Base-by-base conservation (phyloP, 2,113 vertebrate species). In the Phyllostomus hastatus region DNA sequence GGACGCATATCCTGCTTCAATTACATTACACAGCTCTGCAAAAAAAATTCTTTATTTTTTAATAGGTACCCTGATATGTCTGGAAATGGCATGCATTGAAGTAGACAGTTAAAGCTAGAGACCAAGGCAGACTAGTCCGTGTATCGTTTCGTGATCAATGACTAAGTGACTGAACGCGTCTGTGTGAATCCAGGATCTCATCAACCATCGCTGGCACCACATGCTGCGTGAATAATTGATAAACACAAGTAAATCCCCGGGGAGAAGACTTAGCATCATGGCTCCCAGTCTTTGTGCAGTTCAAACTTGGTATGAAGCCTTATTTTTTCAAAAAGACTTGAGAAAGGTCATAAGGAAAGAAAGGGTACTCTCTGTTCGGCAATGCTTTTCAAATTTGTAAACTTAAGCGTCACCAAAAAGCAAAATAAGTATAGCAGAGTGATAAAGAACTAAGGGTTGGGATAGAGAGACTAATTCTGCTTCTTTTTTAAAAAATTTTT, bases 1-100 rank as follows among this genome's bases (percentile, higher is more conserved):
- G 93, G 88, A 95, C 17, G 54, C 90, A 82, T 57, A 95, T 69
- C 80, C 76, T 79, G 52, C 19, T 93, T 93, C 95, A 94, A 75
- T 97, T 97, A 95, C 95, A 92, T 95, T 79, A 90, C 61, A 95
- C 33, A 69, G 80, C 28, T 33, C 43, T 38, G 78, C 88, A 75
- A 88, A 97, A 97, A 31, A 79, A 96, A 95, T 94, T 50, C 82
- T 87, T 86, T 92, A 94, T 95, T 97, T 96, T 96, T 95, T 75
- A 94, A 94, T 81, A 92, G 85, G 12, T 75, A 75, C 78, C 80
- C 64, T 83, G 69, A 70, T 76, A 67, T 43, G 33, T 95, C 88
- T 95, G 88, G 52, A 91, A 96, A 86, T 19, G 3, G 4, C 78
- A 95, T 82, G 84, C 92, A 92, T 48, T 83, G 94, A 88, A 64